Conservation (phyloP, 1,140 invertebrate species). For the Samia ricini region DNA sequence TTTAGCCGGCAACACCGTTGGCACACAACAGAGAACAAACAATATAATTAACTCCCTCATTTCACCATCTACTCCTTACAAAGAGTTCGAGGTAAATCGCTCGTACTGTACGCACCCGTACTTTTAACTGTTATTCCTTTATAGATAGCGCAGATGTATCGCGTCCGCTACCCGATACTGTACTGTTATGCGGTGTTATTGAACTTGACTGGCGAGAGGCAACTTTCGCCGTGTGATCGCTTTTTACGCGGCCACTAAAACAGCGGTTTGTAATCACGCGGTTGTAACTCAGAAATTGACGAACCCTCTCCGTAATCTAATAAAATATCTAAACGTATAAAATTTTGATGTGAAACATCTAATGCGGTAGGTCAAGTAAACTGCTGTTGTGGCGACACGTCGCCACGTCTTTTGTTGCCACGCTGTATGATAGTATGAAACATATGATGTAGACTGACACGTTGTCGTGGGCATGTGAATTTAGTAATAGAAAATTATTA, state of each 20-base stretch:
- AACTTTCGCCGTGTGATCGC: conserved; percentile 60
- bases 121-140: neutral
- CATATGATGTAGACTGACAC: too few species aligned
- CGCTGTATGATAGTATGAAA: too few species aligned
- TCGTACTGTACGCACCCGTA: neutral
- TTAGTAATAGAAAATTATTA: too few species aligned
- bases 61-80: conserved; percentile 28
- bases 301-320: too few species aligned
- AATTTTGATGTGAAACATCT: too few species aligned
- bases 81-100: neutral
- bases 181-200: conserved; percentile 69
- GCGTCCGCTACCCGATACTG: conserved; percentile 17
- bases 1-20: conserved; percentile 70
- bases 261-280: neutral
- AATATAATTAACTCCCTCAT: conserved; percentile 46
- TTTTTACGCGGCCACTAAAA: conserved; percentile 39
- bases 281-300: neutral
- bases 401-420: too few species aligned
- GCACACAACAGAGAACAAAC: conserved; percentile 48
- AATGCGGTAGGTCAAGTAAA: too few species aligned
- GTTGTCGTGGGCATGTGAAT: too few species aligned
- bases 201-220: conserved; percentile 60
- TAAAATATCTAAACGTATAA: too few species aligned
- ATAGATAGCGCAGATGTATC: conserved; percentile 20
- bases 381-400: too few species aligned